phyloP scores from a whole-genome alignment of 1,140 invertebrate genomes.

The Drusus annulatus region DNA sequence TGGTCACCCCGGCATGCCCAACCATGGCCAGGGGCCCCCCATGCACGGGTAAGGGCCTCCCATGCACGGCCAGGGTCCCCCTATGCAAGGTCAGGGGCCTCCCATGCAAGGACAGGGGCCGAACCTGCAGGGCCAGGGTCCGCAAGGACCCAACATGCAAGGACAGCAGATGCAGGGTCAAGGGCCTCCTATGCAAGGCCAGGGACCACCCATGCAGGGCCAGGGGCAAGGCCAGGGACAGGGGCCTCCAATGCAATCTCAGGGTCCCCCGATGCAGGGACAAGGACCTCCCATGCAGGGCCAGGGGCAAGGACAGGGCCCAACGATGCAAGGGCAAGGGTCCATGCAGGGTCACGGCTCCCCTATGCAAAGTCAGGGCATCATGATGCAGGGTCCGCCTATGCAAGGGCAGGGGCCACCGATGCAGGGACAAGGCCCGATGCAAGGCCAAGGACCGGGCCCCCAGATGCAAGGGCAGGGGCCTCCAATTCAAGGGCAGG shows the following conservation, averaged over 20 bases:
- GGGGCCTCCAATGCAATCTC: constrained; percentile 60
- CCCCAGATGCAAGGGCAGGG: constrained; percentile 44
- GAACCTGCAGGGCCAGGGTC: constrained; percentile 45
- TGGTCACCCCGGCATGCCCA: constrained; percentile 48
- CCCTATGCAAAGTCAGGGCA: constrained; percentile 50
- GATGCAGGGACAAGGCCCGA: constrained; percentile 49
- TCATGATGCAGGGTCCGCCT: constrained; percentile 53
- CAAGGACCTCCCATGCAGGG: constrained; percentile 51
- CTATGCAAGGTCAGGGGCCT: constrained; percentile 58
- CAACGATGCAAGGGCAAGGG: constrained; percentile 53
- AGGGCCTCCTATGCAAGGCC: constrained; percentile 50
- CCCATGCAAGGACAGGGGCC: constrained; percentile 50
- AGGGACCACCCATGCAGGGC: constrained; percentile 53
- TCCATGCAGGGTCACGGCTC: constrained; percentile 54
- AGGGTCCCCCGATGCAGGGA: constrained; percentile 45
- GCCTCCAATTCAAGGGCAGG: constrained; percentile 42
- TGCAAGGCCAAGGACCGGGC: constrained; percentile 46
- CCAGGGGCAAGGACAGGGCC: constrained; percentile 51
- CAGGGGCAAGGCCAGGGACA: constrained; percentile 54
- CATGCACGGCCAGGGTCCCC: constrained; percentile 56
- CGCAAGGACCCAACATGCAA: constrained; percentile 45
- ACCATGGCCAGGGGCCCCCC: constrained; percentile 54
- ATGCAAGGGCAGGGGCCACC: constrained; percentile 57
- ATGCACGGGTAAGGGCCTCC: constrained; percentile 50
- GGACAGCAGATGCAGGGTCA: constrained; percentile 59